Conservation (phyloP, 2,888 invertebrate species). For the Lycaena phlaeas region DNA sequence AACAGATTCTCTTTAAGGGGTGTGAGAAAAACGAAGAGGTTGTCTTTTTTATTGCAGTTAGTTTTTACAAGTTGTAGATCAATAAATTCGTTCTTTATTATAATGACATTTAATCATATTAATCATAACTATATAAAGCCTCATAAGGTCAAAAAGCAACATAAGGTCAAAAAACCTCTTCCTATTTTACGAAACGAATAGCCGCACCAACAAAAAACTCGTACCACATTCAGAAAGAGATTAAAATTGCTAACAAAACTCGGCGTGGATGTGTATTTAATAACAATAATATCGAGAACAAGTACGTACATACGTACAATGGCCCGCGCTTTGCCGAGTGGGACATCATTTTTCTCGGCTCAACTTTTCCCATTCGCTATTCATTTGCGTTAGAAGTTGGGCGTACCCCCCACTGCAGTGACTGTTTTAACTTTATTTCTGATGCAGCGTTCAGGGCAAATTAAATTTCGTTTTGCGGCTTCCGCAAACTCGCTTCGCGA, state of each 20-base stretch:
- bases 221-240: background rate
- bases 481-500: slow-evolving; percentile 65
- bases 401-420: slow-evolving; percentile 63
- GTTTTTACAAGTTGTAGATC: no score
- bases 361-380: slow-evolving; percentile 73
- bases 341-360: slow-evolving; percentile 69
- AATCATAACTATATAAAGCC: no score
- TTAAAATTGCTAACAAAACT: background rate
- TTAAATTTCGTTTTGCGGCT: slow-evolving; percentile 73
- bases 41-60: no score
- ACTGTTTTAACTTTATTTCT: slow-evolving; percentile 73
- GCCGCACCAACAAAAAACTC: background rate
- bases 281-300: slow-evolving; percentile 54
- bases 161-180: background rate
- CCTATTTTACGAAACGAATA: background rate
- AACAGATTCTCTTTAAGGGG: no score
- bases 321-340: slow-evolving; percentile 43
- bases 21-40: no score
- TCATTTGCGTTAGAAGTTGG: slow-evolving; percentile 73
- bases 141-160: background rate
- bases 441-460: slow-evolving; percentile 73
- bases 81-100: no score
- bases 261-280: slow-evolving; percentile 29
- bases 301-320: slow-evolving; percentile 44
- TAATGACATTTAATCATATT: no score